Evolutionary conservation across 1,140 invertebrate genomes (phyloP).

Genomic region (Archegozetes longisetosus): DNA sequence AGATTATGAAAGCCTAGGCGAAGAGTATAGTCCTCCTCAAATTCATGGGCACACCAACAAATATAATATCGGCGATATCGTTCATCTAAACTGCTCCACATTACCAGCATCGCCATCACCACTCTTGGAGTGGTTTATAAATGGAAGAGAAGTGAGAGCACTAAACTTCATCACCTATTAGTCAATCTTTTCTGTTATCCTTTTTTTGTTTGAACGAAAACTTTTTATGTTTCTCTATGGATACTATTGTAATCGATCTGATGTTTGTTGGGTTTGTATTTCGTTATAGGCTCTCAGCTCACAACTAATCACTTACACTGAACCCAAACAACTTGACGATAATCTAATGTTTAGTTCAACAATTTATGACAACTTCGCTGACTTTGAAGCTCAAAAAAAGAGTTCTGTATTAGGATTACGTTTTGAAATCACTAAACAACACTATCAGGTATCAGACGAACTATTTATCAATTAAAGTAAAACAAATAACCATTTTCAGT

Average conservation of each 20-base stretch:
- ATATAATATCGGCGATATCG: constrained; percentile 49
- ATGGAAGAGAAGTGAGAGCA: constrained; percentile 21
- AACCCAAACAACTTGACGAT: background rate
- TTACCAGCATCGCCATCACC: constrained; percentile 12
- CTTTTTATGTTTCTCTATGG: background rate
- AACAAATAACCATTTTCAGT: too few relatives aligned
- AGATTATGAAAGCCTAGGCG: background rate
- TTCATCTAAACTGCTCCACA: constrained; percentile 56
- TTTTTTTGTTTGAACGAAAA: background rate
- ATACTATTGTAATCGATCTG: background rate
- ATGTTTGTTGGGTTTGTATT: background rate
- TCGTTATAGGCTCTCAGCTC: background rate
- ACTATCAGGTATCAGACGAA: constrained; percentile 4
- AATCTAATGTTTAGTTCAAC: constrained; percentile 1
- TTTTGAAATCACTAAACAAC: constrained; percentile 8
- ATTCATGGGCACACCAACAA: constrained; percentile 1
- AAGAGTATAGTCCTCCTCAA: background rate
- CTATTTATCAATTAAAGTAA: too few relatives aligned
- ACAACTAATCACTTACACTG: background rate
- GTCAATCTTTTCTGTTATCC: background rate
- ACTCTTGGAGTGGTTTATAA: constrained; percentile 21
- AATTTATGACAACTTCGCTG: constrained; percentile 6
- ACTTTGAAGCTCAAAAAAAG: background rate
- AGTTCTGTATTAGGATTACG: background rate
- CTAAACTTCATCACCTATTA: background rate